Percentiles rank a stretch among this genome's conserved stretches.
phyloP scores from a whole-genome alignment of 2,888 invertebrate genomes.

The Platycnemis pennipes region DNA sequence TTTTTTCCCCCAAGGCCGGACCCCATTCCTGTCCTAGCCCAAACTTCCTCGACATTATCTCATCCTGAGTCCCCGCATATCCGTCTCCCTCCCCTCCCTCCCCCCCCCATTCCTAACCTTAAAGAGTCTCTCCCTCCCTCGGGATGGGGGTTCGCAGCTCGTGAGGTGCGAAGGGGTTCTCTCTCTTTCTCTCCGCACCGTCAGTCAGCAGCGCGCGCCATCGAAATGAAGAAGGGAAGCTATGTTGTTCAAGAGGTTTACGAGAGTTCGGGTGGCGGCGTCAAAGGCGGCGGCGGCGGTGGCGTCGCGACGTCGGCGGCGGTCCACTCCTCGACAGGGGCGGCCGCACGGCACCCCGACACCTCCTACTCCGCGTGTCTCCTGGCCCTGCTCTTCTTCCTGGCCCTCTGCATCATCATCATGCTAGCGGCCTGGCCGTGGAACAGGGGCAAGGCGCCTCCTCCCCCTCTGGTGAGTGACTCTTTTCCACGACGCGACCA shows the following conservation, averaged over 20 bases:
- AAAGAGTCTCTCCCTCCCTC: background rate
- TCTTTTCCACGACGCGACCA: too few species aligned
- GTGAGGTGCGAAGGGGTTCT: background rate
- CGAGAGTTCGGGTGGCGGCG: background rate
- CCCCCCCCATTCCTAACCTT: background rate
- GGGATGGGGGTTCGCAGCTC: too few species aligned
- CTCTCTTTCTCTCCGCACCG: too few species aligned
- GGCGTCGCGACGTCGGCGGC: background rate
- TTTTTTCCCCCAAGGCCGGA: background rate
- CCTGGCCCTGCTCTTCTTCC: slow-evolving; percentile 32
- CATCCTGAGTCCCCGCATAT: background rate
- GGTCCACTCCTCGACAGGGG: background rate
- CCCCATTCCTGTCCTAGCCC: background rate
- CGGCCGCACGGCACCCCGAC: background rate
- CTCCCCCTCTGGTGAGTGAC: background rate
- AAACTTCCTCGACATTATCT: slow-evolving; percentile 2
- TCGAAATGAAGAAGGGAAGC: slow-evolving; percentile 29
- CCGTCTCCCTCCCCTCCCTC: background rate
- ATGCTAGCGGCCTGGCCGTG: slow-evolving; percentile 54
- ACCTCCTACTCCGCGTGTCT: slow-evolving; percentile 29
- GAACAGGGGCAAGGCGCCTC: background rate
- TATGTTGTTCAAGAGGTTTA: slow-evolving; percentile 35
- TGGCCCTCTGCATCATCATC: slow-evolving; percentile 48
- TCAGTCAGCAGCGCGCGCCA: background rate
- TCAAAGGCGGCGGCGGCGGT: background rate